These are phyloP conservation scores for Anguilla pacifica DNA, from an alignment of 2,797 vertebrate genomes.

Conservation along the genomic window DNA sequence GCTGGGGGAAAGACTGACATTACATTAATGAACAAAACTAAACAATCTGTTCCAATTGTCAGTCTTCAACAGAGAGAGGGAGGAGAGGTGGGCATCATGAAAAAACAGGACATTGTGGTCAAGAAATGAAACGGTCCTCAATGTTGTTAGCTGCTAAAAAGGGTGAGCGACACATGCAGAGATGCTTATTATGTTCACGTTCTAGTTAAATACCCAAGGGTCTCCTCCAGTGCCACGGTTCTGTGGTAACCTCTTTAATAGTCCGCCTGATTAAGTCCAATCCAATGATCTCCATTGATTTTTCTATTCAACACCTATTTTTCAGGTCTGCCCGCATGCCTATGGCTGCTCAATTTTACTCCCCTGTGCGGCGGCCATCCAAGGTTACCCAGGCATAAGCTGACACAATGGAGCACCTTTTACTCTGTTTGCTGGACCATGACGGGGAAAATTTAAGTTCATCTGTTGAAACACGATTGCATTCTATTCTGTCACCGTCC, in stretches of 20 bases:
- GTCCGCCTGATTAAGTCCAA: background rate
- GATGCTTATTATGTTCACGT: background rate
- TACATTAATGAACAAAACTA: background rate
- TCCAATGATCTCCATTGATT: background rate
- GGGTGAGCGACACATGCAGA: background rate
- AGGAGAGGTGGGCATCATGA: background rate
- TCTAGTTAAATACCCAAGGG: background rate
- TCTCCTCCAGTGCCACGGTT: background rate
- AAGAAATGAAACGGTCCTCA: background rate
- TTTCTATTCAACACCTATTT: background rate
- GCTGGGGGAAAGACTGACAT: background rate
- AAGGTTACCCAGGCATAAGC: background rate
- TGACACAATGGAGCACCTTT: constrained; percentile 1
- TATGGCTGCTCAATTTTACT: background rate
- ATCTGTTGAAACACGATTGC: background rate
- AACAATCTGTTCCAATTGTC: background rate
- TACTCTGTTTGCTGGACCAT: background rate
- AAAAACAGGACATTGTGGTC: background rate
- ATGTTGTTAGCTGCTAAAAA: background rate
- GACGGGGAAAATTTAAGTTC: constrained; percentile 4
- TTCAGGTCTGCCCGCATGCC: background rate
- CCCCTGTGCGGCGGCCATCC: background rate
- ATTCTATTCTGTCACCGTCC: background rate
- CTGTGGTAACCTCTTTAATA: background rate
- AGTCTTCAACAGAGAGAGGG: background rate